These are phyloP conservation scores for Darevskia mixta DNA, from an alignment of 2,797 vertebrate genomes.

Conservation along the genomic window DNA sequence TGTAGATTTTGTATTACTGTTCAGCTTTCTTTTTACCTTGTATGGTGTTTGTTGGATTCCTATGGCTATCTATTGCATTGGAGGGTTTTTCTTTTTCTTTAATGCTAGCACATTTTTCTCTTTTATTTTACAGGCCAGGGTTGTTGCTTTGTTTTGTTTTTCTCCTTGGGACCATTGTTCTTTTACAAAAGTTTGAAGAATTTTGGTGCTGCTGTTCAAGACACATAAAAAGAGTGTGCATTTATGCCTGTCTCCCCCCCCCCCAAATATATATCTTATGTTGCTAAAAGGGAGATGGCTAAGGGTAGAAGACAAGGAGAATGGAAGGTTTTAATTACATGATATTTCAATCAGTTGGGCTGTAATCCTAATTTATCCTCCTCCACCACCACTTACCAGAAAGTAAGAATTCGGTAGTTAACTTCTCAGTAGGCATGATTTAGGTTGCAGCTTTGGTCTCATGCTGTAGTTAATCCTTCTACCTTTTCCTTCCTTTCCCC, in stretches of 20 bases:
- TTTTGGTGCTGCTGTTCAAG: constrained; percentile 55
- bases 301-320: constrained; percentile 65
- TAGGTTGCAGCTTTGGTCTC: too few relatives aligned
- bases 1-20: neutral
- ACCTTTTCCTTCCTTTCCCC: constrained; percentile 77
- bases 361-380: too few relatives aligned
- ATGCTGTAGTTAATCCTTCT: constrained; percentile 64
- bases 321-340: constrained; percentile 88
- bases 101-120: constrained; percentile 69
- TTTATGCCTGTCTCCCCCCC: constrained; percentile 43
- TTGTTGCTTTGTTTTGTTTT: constrained; percentile 39
- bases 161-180: constrained; percentile 72
- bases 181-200: neutral
- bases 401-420: too few relatives aligned
- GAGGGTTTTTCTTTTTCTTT: constrained; percentile 63
- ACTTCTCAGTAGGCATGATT: too few relatives aligned
- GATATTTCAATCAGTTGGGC: constrained; percentile 86
- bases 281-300: constrained; percentile 77
- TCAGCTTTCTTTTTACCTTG: constrained; percentile 65
- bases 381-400: too few relatives aligned
- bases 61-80: constrained; percentile 86
- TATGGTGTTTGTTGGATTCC: constrained; percentile 89
- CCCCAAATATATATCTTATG: constrained; percentile 83
- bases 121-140: constrained; percentile 75
- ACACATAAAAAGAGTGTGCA: constrained; percentile 65